A percentile compares a stretch with the other conserved stretches of the same genome.
These are phyloP conservation scores for Barypeithes pellucidus DNA, from an alignment of 2,888 invertebrate species.

Conservation along the genomic window DNA sequence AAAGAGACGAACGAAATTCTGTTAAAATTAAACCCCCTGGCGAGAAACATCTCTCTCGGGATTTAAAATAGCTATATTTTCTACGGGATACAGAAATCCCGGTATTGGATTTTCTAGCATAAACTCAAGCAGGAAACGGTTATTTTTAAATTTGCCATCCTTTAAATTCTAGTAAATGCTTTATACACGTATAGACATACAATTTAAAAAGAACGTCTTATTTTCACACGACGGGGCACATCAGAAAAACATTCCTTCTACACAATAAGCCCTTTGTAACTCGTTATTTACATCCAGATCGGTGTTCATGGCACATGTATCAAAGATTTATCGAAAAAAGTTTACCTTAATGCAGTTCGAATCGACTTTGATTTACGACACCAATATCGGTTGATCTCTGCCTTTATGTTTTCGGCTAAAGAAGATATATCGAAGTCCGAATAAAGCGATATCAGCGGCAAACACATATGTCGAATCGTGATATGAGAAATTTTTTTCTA, in stretches of 20 bases:
- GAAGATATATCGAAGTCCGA: constrained; percentile 47
- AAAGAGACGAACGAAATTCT: too few species aligned
- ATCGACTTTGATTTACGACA: constrained; percentile 53
- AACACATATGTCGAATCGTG: constrained; percentile 36
- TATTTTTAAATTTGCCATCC: too few species aligned
- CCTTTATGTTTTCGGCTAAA: constrained; percentile 52
- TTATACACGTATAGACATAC: too few species aligned
- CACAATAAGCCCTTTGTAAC: constrained; percentile 45
- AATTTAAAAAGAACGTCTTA: neutral
- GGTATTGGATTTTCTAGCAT: too few species aligned
- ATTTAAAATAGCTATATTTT: too few species aligned
- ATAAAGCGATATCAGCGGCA: constrained; percentile 48
- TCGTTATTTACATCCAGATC: constrained; percentile 47
- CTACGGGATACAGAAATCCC: too few species aligned
- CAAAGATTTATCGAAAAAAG: constrained; percentile 48
- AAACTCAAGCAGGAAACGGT: too few species aligned
- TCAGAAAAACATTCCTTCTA: constrained; percentile 17
- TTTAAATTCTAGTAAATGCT: too few species aligned
- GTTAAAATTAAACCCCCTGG: too few species aligned
- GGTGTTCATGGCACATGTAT: constrained; percentile 52
- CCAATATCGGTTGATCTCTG: constrained; percentile 52
- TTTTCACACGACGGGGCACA: neutral
- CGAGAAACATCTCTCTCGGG: too few species aligned
- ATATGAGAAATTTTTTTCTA: constrained; percentile 34
- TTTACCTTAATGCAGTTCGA: constrained; percentile 50